phyloP scores from a whole-genome alignment of 2,113 vertebrate genomes.

The Daboia siamensis region DNA sequence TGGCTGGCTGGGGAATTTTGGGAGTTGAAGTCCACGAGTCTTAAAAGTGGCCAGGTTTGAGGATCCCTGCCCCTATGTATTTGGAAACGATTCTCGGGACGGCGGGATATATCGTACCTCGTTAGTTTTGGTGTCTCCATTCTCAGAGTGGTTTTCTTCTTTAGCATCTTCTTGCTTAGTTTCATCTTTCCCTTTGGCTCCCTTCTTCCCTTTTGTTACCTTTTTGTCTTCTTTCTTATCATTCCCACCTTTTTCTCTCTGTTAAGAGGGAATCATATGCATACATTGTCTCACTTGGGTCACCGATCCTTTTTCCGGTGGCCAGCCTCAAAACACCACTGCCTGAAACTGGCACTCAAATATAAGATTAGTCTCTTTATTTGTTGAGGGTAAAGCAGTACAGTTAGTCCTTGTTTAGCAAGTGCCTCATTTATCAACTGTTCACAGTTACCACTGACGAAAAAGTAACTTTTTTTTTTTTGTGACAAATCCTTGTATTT shows the following conservation, averaged over 20 bases:
- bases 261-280: slow-evolving; percentile 29
- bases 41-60: no score
- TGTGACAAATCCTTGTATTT: neutral
- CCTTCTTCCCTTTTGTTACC: slow-evolving; percentile 79
- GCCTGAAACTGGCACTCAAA: neutral
- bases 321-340: neutral
- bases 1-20: no score
- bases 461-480: neutral
- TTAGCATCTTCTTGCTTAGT: slow-evolving; percentile 79
- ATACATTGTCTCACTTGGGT: accelerated
- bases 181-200: slow-evolving; percentile 76
- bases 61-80: neutral
- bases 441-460: neutral
- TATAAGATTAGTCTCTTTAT: neutral
- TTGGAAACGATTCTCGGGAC: neutral
- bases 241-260: slow-evolving; percentile 90
- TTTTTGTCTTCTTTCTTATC: slow-evolving; percentile 88
- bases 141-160: slow-evolving; percentile 91
- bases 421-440: neutral
- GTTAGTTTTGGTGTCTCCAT: slow-evolving; percentile 88
- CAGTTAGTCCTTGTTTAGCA: neutral
- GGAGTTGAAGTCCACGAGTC: no score
- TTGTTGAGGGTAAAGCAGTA: no score
- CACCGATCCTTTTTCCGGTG: neutral
- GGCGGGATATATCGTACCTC: slow-evolving; percentile 70